Conservation (phyloP, 2,797 vertebrate species). For the Cossypha polioptera region DNA sequence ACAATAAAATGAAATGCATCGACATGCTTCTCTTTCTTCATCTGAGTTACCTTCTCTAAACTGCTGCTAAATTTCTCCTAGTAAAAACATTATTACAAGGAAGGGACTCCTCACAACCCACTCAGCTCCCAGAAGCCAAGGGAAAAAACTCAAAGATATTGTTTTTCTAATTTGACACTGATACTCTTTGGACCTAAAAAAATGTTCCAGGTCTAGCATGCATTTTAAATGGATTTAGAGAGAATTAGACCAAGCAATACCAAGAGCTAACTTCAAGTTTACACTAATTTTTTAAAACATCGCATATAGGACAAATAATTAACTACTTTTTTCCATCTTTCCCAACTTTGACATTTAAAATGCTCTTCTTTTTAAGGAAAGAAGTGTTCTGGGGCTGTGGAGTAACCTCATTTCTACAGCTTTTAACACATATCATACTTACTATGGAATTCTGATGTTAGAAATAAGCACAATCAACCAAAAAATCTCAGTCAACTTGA, state of each 20-base stretch:
- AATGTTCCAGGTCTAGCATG: not conserved
- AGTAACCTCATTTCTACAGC: not conserved
- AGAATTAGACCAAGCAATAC: constrained; percentile 28
- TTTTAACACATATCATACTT: not conserved
- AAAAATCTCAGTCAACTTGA: not conserved
- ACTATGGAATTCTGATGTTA: not conserved
- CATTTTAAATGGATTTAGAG: constrained; percentile 43
- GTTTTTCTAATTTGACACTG: constrained; percentile 54
- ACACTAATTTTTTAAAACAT: constrained; percentile 22
- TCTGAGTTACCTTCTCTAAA: not conserved
- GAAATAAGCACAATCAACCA: not conserved
- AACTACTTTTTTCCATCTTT: not conserved
- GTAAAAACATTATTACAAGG: constrained; percentile 41
- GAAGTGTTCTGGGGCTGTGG: not conserved
- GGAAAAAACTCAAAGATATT: constrained; percentile 32
- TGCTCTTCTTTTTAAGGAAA: not conserved
- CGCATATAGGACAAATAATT: not conserved
- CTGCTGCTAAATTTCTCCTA: not conserved
- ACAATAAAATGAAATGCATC: not conserved
- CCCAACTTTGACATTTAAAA: not conserved
- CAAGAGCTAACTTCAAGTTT: constrained; percentile 26
- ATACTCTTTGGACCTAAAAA: constrained; percentile 31
- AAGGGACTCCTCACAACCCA: constrained; percentile 54
- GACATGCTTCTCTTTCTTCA: not conserved
- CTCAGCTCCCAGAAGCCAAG: constrained; percentile 58